Evolutionary conservation across 1,140 invertebrate genomes (phyloP).

Genomic region (Leptonema lineaticorne): DNA sequence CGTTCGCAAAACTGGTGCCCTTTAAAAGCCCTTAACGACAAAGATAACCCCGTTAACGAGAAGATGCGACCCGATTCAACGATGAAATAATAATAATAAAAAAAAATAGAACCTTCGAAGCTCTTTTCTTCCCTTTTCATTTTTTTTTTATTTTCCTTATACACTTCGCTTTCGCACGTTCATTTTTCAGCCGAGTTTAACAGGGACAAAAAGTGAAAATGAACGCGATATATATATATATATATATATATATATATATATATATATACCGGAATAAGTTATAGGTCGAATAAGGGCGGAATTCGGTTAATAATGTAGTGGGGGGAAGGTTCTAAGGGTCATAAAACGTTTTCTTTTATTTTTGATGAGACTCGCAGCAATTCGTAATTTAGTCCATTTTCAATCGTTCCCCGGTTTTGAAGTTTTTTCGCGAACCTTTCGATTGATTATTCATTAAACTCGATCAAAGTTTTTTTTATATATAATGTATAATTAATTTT

Average conservation of each 20-base stretch:
- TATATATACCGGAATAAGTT: neutral
- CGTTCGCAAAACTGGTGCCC: neutral
- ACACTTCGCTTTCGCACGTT: too few relatives aligned
- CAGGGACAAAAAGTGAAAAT: too few relatives aligned
- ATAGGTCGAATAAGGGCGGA: neutral
- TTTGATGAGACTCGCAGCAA: neutral
- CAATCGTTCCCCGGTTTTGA: neutral
- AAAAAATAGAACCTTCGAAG: too few relatives aligned
- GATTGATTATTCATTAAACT: neutral
- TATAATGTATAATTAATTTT: too few relatives aligned
- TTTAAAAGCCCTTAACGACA: neutral
- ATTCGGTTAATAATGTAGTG: neutral
- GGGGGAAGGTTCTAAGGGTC: too few relatives aligned
- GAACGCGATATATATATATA: too few relatives aligned
- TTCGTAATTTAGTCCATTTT: neutral
- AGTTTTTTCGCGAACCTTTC: neutral
- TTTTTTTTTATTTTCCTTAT: too few relatives aligned
- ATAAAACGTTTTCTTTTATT: constrained; percentile 5
- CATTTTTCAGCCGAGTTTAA: too few relatives aligned
- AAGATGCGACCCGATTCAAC: neutral
- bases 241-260: too few relatives aligned
- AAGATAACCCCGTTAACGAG: neutral
- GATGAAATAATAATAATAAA: too few relatives aligned
- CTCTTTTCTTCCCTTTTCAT: too few relatives aligned
- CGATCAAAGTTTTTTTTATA: neutral